phyloP scores from a whole-genome alignment of 2,113 vertebrate genomes.

The Plotosus lineatus region DNA sequence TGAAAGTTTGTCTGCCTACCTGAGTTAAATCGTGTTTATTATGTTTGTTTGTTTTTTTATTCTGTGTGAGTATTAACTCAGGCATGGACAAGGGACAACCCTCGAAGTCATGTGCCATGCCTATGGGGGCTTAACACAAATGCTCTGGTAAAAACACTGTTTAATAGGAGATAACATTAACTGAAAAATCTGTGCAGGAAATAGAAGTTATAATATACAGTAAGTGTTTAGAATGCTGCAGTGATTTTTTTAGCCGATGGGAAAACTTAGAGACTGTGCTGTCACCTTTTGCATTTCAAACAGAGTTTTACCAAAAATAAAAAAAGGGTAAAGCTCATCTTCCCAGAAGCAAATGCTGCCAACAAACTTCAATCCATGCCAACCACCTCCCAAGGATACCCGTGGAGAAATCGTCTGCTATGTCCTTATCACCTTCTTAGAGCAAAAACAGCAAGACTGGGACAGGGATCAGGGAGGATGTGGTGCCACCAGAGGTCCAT shows the following conservation, averaged over 20 bases:
- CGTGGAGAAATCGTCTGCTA: slow-evolving; percentile 26
- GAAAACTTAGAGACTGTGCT: too few species aligned
- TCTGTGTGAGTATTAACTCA: too few species aligned
- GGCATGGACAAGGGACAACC: too few species aligned
- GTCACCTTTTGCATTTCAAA: slow-evolving; percentile 8
- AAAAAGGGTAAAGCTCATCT: neutral
- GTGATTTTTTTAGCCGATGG: neutral
- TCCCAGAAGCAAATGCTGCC: slow-evolving; percentile 27
- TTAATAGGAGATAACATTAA: neutral
- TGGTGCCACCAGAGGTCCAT: neutral
- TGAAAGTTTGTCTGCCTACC: too few species aligned
- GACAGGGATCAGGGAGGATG: neutral
- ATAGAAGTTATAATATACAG: neutral
- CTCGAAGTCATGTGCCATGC: too few species aligned
- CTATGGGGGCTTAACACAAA: too few species aligned
- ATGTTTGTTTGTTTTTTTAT: too few species aligned
- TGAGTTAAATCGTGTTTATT: too few species aligned
- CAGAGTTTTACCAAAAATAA: neutral
- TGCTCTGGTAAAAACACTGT: too few species aligned
- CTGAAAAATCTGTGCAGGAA: neutral
- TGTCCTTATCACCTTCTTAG: slow-evolving; percentile 10
- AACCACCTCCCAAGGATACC: slow-evolving; percentile 8
- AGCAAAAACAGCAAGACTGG: neutral
- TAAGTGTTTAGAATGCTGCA: neutral
- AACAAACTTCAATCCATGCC: neutral